phyloP scores from a whole-genome alignment of 2,888 invertebrate genomes.

The Sarcophaga variegata region DNA sequence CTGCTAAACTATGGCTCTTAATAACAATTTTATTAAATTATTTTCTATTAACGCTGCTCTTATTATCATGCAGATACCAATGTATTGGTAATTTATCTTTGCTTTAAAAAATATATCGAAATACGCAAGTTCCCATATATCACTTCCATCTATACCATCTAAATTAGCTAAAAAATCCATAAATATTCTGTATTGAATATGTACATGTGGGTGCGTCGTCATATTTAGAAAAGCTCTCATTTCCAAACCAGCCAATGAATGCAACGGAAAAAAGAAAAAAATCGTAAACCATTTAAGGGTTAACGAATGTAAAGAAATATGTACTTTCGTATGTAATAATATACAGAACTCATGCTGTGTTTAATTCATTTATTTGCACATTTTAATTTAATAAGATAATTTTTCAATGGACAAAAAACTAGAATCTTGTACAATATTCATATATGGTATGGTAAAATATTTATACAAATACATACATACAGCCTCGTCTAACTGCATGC shows the following conservation, averaged over 20 bases:
- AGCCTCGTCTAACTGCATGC: conserved; percentile 43
- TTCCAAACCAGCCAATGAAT: not conserved
- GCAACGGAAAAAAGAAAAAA: not conserved
- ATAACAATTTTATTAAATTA: no score
- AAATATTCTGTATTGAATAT: not conserved
- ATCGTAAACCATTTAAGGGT: conserved; percentile 50
- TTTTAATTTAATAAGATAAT: conserved; percentile 72
- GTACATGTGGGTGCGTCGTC: conserved; percentile 26
- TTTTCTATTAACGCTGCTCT: no score
- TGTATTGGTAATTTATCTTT: no score
- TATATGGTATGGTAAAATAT: conserved; percentile 60
- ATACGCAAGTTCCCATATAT: not conserved
- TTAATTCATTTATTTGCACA: conserved; percentile 71
- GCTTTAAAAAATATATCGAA: not conserved
- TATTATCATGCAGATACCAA: no score
- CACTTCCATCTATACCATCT: not conserved
- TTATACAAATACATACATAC: conserved; percentile 42
- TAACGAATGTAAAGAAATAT: conserved; percentile 44
- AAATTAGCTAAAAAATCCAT: not conserved
- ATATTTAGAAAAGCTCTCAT: conserved; percentile 5
- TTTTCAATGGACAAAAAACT: conserved; percentile 62
- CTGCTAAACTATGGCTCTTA: no score
- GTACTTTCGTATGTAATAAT: conserved; percentile 41
- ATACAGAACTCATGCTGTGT: conserved; percentile 68
- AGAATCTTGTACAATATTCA: conserved; percentile 59